These are phyloP conservation scores for Scaptomyza tumidula DNA, from an alignment of 2,888 invertebrate species.

Conservation along the genomic window DNA sequence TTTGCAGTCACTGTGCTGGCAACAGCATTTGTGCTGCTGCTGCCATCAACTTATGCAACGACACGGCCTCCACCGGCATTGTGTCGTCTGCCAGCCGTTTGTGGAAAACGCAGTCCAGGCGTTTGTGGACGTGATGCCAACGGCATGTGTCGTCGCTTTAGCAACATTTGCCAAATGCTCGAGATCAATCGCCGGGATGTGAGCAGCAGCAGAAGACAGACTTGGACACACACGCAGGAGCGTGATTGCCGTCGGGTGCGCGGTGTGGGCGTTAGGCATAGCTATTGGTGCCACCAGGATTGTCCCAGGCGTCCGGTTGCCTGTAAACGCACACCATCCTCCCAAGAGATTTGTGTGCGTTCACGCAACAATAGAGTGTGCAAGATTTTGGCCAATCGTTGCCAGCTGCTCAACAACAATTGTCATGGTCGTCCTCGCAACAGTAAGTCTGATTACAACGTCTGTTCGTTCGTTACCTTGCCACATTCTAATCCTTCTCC, in stretches of 20 bases:
- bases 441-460: constrained; percentile 45
- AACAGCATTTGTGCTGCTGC: neutral
- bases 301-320: constrained; percentile 35
- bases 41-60: neutral
- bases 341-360: constrained; percentile 54
- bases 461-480: neutral
- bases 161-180: constrained; percentile 58
- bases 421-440: constrained; percentile 47
- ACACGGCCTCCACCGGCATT: constrained; percentile 1
- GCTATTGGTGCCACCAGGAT: constrained; percentile 35
- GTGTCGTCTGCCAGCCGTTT: constrained; percentile 49
- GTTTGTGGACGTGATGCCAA: constrained; percentile 53
- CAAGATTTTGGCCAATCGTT: constrained; percentile 55
- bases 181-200: constrained; percentile 1
- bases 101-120: constrained; percentile 45
- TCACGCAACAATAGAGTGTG: constrained; percentile 44
- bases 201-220: neutral
- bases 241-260: constrained; percentile 48
- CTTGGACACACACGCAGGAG: constrained; percentile 40
- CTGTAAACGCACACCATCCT: constrained; percentile 27
- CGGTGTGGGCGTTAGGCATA: constrained; percentile 27
- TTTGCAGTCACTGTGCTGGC: constrained; percentile 33
- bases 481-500: neutral
- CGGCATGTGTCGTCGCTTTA: constrained; percentile 56
- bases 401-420: constrained; percentile 62